Evolutionary conservation across 2,113 vertebrate species (phyloP).

Genomic region (Gymnobelideus leadbeateri): DNA sequence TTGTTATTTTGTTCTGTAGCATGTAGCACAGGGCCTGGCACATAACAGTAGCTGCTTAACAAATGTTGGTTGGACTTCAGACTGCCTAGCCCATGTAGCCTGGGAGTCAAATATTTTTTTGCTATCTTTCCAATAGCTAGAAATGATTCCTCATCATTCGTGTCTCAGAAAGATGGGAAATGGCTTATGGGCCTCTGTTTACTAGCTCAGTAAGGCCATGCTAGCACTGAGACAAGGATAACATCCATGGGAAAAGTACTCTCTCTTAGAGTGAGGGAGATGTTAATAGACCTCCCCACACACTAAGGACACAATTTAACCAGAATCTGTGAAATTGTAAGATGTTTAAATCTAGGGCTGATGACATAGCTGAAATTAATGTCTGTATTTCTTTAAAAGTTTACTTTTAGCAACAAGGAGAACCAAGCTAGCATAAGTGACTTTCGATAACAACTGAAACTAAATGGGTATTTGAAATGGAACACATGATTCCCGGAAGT

Average conservation of each 20-base stretch:
- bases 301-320: conserved; percentile 8
- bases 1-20: background rate
- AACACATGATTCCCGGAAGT: conserved; percentile 68
- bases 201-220: conserved; percentile 11
- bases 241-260: background rate
- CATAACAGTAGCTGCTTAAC: background rate
- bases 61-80: background rate
- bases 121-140: conserved; percentile 34
- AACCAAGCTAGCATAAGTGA: conserved; percentile 34
- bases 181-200: conserved; percentile 2
- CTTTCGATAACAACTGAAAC: conserved; percentile 53
- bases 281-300: background rate
- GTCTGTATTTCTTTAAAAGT: conserved; percentile 12
- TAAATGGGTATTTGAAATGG: conserved; percentile 31
- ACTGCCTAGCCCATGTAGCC: background rate
- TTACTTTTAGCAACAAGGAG: conserved; percentile 38
- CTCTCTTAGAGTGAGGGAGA: background rate
- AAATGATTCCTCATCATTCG: conserved; percentile 21
- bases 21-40: background rate
- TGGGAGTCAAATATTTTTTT: conserved; percentile 2
- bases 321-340: conserved; percentile 5
- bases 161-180: conserved; percentile 46
- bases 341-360: conserved; percentile 27
- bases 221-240: background rate
- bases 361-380: conserved; percentile 7